Evolutionary conservation across 2,888 invertebrate genomes (phyloP), one percentile per base, ranked within the genome.

Genomic region (Anthoptus insignis): DNA sequence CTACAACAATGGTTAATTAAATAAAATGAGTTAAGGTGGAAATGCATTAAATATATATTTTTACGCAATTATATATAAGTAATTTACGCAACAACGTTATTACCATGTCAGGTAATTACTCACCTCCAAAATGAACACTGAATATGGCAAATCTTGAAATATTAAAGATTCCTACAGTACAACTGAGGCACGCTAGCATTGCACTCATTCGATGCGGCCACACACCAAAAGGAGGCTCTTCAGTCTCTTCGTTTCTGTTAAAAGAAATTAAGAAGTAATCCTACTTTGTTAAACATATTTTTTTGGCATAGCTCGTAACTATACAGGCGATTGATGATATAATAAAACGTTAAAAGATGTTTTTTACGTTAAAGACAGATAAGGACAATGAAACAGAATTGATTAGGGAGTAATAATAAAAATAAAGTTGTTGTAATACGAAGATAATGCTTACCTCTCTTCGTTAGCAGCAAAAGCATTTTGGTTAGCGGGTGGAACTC

Each of bases 131-230:
- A 82, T 97, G 97, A 74, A 97, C 95, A 78, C 97, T 97, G 76
- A 98, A 95, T 75, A 97, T 95, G 76, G 98, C 96, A 87, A 98
- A 98, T 77, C 98, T 95, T 77, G 97, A 97, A 76, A 98, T 96
- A 89, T 98, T 98, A 89, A 97, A 98, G 64, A 98, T 94, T 58
- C 98, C 98, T 73, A 98, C 89, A 2, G 98, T 98, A 85, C 98
- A 98, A 69, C 97, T 96, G 49, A 98, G 94, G 78, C 97, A 96
- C 22, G 98, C 97, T 75, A 98, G 89, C 83, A 96, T 96, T 34
- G 97, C 96, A 82, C 97, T 97, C 79, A 97, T 94, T 79, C 86
- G 82, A 73, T 93, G 92, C 39, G 92, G 93, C 93, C 93, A 93
- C 52, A 88, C 86, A 69, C 89, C 91, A 79, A 89, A 89, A 69